Evolutionary conservation across 2,888 invertebrate genomes (phyloP).

Genomic region (Phengaris alcon): DNA sequence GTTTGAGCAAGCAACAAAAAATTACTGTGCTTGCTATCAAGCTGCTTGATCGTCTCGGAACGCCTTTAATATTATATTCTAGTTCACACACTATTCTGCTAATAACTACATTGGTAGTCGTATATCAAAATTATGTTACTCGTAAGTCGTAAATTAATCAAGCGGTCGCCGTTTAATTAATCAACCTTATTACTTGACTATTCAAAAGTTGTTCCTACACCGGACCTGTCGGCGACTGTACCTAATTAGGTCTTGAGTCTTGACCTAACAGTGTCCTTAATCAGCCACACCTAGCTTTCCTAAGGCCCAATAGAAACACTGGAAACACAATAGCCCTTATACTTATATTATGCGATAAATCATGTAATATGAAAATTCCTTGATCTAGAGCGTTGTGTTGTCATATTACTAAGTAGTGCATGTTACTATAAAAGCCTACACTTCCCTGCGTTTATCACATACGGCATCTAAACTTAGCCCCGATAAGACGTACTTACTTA

Average conservation of each 20-base stretch:
- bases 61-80: too few relatives aligned
- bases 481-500: conserved; percentile 39
- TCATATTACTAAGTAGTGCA: conserved; percentile 35
- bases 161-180: too few relatives aligned
- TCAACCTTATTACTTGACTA: too few relatives aligned
- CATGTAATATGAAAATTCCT: conserved; percentile 50
- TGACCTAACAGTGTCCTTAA: conserved; percentile 37
- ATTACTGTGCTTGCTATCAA: too few relatives aligned
- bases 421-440: conserved; percentile 62
- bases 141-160: too few relatives aligned
- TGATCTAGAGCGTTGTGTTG: conserved; percentile 37
- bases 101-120: too few relatives aligned
- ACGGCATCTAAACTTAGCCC: conserved; percentile 53
- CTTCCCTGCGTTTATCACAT: conserved; percentile 46
- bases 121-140: too few relatives aligned
- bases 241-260: not conserved
- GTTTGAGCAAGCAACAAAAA: too few relatives aligned
- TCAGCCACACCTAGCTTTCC: conserved; percentile 39
- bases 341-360: conserved; percentile 43
- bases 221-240: too few relatives aligned
- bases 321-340: conserved; percentile 35
- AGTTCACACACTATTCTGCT: too few relatives aligned
- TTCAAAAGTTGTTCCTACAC: too few relatives aligned
- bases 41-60: too few relatives aligned
- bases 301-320: conserved; percentile 37